Conservation (phyloP, 2,113 vertebrate genomes). For the Pangasianodon gigas region DNA sequence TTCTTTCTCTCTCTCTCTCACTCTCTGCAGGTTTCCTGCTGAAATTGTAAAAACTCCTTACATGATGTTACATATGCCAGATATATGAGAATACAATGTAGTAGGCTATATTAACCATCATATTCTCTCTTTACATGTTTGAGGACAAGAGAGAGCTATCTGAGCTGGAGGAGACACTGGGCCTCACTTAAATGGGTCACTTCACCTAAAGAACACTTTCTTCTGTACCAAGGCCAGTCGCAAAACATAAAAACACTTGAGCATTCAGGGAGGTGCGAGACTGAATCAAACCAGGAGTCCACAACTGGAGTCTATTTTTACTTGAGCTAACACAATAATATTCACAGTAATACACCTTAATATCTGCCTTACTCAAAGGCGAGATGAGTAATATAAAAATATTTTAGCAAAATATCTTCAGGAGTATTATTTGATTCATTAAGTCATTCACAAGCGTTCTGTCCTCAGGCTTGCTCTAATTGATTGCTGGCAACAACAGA, state of each 20-base stretch:
- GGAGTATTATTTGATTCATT: not conserved
- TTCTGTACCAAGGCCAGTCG: not conserved
- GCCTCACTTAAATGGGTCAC: slow-evolving; percentile 8
- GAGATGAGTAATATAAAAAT: not conserved
- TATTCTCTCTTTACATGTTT: not conserved
- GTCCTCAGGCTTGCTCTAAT: not conserved
- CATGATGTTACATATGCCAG: not conserved
- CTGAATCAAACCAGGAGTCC: not conserved
- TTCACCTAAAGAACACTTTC: not conserved
- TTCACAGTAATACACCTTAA: not conserved
- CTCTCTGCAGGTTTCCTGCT: not conserved
- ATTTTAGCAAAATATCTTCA: not conserved
- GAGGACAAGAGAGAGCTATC: not conserved
- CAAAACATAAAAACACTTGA: not conserved
- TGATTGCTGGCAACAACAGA: not conserved
- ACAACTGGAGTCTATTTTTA: not conserved
- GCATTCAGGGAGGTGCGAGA: not conserved
- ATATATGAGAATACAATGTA: not conserved
- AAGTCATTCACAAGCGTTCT: not conserved
- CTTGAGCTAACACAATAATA: not conserved
- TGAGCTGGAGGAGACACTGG: not conserved
- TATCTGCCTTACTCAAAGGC: not conserved
- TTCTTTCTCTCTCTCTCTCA: too few relatives aligned
- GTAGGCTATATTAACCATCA: not conserved
- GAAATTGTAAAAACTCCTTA: not conserved